These are phyloP conservation scores for Catamblyrhynchus diadema DNA, from an alignment of 2,797 vertebrate species.

Conservation along the genomic window DNA sequence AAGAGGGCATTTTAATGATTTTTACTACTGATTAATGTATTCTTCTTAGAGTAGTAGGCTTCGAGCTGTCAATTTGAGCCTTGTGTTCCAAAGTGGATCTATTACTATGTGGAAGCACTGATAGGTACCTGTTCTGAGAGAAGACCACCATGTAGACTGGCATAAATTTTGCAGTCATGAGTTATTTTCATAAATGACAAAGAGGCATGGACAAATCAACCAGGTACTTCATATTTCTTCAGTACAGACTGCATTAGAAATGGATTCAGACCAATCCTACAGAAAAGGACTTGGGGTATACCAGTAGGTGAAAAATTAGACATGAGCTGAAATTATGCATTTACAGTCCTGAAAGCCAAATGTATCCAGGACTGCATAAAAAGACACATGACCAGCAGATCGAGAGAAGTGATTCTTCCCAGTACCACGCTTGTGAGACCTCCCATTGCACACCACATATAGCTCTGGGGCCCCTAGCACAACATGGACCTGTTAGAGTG, in stretches of 20 bases:
- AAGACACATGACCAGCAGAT: neutral
- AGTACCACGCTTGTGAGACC: neutral
- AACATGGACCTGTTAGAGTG: fast-evolving
- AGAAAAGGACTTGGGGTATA: neutral
- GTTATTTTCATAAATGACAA: neutral
- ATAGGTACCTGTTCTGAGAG: neutral
- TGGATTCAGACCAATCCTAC: neutral
- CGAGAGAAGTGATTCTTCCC: fast-evolving
- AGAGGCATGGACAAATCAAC: neutral
- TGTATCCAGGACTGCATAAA: neutral
- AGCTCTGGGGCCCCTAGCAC: neutral
- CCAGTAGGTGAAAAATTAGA: neutral
- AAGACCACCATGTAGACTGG: neutral
- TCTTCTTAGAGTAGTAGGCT: neutral
- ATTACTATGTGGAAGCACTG: neutral
- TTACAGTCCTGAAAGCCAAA: neutral
- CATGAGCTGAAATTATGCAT: neutral
- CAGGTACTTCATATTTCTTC: neutral
- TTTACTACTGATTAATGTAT: neutral
- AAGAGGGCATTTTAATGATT: neutral
- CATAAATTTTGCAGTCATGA: neutral
- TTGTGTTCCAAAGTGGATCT: neutral
- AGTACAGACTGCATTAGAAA: neutral
- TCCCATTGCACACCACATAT: neutral
- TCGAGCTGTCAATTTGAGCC: neutral